These are phyloP conservation scores for Slavum lentiscoides DNA, from an alignment of 2,888 invertebrate species.

Conservation along the genomic window DNA sequence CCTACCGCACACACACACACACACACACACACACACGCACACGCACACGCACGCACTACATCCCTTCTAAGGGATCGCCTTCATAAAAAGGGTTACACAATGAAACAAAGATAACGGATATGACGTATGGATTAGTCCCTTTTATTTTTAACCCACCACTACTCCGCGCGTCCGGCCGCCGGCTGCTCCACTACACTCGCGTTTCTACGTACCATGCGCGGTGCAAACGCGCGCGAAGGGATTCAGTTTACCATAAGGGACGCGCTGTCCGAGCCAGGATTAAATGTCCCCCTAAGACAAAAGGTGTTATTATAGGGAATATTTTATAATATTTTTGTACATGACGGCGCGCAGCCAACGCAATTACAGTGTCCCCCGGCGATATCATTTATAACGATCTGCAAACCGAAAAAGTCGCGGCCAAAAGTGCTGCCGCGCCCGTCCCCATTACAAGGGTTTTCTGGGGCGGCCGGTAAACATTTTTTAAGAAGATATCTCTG, in stretches of 20 bases:
- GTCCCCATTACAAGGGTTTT: slow-evolving; percentile 32
- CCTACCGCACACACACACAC: slow-evolving; percentile 31
- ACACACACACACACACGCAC: slow-evolving; percentile 53
- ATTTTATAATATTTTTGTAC: slow-evolving; percentile 47
- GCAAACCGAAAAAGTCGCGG: slow-evolving; percentile 44
- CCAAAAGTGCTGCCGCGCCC: slow-evolving; percentile 11
- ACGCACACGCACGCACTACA: slow-evolving; percentile 49
- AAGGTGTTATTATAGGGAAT: slow-evolving; percentile 52
- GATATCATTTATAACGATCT: slow-evolving; percentile 48
- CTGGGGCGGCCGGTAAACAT: background rate
- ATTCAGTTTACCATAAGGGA: slow-evolving; percentile 52
- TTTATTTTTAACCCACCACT: slow-evolving; percentile 52
- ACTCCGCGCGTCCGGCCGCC: slow-evolving; percentile 28
- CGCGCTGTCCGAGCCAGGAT: slow-evolving; percentile 53
- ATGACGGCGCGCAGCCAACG: slow-evolving; percentile 24
- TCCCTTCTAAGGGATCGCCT: slow-evolving; percentile 57
- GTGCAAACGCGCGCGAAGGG: background rate
- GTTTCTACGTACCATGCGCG: too few relatives aligned
- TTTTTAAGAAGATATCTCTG: slow-evolving; percentile 27
- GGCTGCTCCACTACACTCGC: too few relatives aligned
- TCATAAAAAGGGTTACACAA: slow-evolving; percentile 58
- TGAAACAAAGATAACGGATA: slow-evolving; percentile 58
- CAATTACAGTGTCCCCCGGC: slow-evolving; percentile 44
- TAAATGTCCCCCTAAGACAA: slow-evolving; percentile 53
- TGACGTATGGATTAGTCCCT: slow-evolving; percentile 58